phyloP scores from a whole-genome alignment of 2,888 invertebrate genomes.

The Operophtera brumata region DNA sequence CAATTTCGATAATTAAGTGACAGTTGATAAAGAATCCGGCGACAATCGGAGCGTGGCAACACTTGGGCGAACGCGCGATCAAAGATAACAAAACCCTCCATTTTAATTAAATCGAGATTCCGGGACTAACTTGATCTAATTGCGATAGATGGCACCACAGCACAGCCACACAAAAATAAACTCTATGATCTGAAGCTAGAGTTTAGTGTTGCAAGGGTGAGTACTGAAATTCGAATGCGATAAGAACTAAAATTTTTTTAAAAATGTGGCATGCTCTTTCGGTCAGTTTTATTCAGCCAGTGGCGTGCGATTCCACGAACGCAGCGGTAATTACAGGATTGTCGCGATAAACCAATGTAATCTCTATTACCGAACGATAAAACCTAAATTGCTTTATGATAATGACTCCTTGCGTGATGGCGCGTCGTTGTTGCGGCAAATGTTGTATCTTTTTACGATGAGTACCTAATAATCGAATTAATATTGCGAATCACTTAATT shows the following conservation, averaged over 20 bases:
- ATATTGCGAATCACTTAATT: conserved; percentile 77
- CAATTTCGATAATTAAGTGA: conserved; percentile 73
- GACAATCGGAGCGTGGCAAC: conserved; percentile 67
- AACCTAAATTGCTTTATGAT: conserved; percentile 72
- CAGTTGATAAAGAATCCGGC: conserved; percentile 57
- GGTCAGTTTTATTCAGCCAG: conserved; percentile 32
- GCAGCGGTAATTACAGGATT: conserved; percentile 66
- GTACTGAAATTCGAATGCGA: conserved; percentile 1
- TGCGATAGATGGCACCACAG: conserved; percentile 39
- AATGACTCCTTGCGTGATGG: conserved; percentile 57
- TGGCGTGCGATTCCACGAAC: conserved; percentile 58
- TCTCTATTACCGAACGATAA: conserved; percentile 71
- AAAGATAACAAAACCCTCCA: conserved; percentile 59
- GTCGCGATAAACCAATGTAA: conserved; percentile 70
- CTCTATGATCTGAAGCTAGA: not conserved
- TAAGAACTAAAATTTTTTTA: conserved; percentile 2
- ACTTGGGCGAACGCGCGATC: conserved; percentile 66
- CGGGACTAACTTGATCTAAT: conserved; percentile 43
- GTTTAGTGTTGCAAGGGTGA: not conserved
- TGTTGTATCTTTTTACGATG: conserved; percentile 69
- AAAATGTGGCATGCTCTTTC: conserved; percentile 16
- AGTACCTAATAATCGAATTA: conserved; percentile 70
- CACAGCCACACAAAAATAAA: not conserved
- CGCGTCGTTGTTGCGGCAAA: conserved; percentile 61
- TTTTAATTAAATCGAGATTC: conserved; percentile 79